Conservation (phyloP, 37 sponge, comb jelly and placozoan genomes). For the Oscarella lobularis region DNA sequence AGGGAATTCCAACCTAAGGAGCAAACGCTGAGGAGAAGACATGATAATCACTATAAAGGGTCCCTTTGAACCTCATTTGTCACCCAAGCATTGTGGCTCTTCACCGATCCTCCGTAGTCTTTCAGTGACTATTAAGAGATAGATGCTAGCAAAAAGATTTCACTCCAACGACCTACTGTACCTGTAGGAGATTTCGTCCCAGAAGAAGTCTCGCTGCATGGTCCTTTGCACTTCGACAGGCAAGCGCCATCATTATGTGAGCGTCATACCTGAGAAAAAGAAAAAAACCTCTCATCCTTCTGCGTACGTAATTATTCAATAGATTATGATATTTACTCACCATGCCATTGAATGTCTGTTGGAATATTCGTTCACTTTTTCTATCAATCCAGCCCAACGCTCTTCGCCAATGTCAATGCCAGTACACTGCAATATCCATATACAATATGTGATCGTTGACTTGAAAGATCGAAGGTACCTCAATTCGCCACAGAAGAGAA, state of each 20-base stretch:
- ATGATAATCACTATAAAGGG: too few relatives aligned
- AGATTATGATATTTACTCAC: too few relatives aligned
- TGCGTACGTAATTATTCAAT: too few relatives aligned
- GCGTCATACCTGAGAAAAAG: background rate
- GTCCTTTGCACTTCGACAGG: background rate
- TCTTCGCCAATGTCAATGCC: background rate
- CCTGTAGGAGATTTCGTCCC: background rate
- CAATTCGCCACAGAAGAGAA: slow-evolving; percentile 1
- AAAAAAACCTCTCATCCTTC: too few relatives aligned
- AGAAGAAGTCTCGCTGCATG: background rate
- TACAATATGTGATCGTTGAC: too few relatives aligned
- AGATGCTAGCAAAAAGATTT: too few relatives aligned
- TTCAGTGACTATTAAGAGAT: background rate
- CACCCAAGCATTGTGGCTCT: background rate
- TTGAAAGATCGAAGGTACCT: too few relatives aligned
- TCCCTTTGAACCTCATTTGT: background rate
- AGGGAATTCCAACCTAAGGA: slow-evolving; percentile 56
- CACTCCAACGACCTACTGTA: background rate
- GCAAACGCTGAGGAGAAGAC: too few relatives aligned
- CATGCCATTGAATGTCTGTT: background rate
- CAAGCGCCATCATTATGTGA: background rate
- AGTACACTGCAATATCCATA: background rate
- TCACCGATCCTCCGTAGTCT: background rate
- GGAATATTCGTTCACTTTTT: background rate
- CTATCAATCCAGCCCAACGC: background rate